Evolutionary conservation across 2,888 invertebrate genomes (phyloP), one percentile per base, ranked within the genome.

Genomic region (Luperina nickerlii): DNA sequence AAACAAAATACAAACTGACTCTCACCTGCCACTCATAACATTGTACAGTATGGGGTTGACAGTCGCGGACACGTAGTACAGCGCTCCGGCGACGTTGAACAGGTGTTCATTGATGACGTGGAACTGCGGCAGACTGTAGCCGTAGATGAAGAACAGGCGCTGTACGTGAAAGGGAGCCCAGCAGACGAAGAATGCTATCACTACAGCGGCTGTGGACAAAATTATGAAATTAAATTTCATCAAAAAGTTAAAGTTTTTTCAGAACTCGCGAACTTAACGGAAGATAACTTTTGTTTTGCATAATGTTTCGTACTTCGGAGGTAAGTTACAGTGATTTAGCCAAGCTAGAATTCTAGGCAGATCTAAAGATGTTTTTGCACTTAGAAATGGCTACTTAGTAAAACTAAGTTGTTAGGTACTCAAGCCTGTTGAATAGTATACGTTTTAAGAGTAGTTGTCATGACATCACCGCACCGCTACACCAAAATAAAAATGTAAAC

Each of bases 151-250:
- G 93, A 99, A 97, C 63, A 99, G 96, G 38, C 99, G 97, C 95
- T 99, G 99, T 15, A 98, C 97, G 96, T 99, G 99, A 96, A 99
- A 99, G 11, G 99, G 99, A 0, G 98, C 98, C 99, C 99, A 99
- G 95, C 99, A 99, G 3, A 99, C 96, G 96, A 99, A 99, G 97
- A 99, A 99, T 54, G 98, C 98, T 57, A 99, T 97, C 71, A 99
- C 99, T n/a, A 99, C 99, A 7, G 98, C 98, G 90, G 98, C 99
- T 99, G 97, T 71, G 73, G 78, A 88, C 82, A 87, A 87, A 82
- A 60, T 57, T 20, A 60, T 18, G 5, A 24, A 15, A 51, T 32
- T 15, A 32, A 24, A 15, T 8, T 32, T 51, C 8, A 20, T 18
- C 7, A 48, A 13, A 38, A 38, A 38, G 38, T 38, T 38, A 9